Conservation (phyloP, 1,140 invertebrate genomes). For the Conus betulinus region DNA sequence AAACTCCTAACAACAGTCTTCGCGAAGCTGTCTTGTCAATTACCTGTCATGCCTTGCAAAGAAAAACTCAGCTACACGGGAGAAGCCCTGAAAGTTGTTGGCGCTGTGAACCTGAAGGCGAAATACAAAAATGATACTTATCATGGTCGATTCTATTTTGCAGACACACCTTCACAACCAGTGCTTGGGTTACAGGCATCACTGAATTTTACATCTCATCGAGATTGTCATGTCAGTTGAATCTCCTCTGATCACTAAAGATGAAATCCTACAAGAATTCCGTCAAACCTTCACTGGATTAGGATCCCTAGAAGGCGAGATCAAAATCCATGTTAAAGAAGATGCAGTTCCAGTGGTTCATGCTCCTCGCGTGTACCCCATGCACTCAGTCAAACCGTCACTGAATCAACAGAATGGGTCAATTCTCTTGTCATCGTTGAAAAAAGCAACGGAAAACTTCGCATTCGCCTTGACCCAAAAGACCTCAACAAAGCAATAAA, state of each 20-base stretch:
- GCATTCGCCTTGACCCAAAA: slow-evolving; percentile 14
- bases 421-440: slow-evolving; percentile 36
- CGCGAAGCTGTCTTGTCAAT: slow-evolving; percentile 45
- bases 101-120: not conserved
- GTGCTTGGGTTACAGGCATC: slow-evolving; percentile 16
- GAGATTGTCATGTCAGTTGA: slow-evolving; percentile 7
- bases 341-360: slow-evolving; percentile 32
- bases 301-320: slow-evolving; percentile 39
- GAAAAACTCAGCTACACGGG: not conserved
- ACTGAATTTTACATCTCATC: slow-evolving; percentile 20
- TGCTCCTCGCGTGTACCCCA: slow-evolving; percentile 28
- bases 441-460: slow-evolving; percentile 9
- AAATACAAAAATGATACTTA: slow-evolving; percentile 4
- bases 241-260: not conserved
- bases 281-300: slow-evolving; percentile 41
- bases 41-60: not conserved
- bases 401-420: slow-evolving; percentile 54
- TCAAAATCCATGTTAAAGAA: slow-evolving; percentile 31
- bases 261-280: slow-evolving; percentile 41
- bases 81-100: not conserved
- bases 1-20: not conserved
- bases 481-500: not conserved
- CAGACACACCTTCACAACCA: not conserved
- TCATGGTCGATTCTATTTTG: not conserved
- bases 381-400: slow-evolving; percentile 49